These are phyloP conservation scores for Ciona savignyi DNA, from an alignment of 23 tunicate species.

Conservation along the genomic window DNA sequence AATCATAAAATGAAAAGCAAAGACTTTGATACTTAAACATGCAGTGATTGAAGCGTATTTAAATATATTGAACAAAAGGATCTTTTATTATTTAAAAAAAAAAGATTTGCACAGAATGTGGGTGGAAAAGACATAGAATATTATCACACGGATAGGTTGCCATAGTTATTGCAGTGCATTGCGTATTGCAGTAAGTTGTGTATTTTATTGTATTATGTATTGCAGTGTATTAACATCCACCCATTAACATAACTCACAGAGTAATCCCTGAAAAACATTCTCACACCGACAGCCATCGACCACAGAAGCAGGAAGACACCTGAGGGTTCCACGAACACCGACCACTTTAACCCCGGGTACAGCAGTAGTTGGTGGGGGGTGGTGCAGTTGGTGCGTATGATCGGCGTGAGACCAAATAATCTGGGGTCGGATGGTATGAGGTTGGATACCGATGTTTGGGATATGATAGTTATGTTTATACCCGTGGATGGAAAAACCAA, in stretches of 20 bases:
- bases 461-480: no score
- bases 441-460: no score
- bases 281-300: conserved; percentile 64
- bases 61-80: no score
- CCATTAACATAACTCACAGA: neutral
- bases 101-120: no score
- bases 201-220: no score
- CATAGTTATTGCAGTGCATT: no score
- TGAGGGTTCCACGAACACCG: conserved; percentile 58
- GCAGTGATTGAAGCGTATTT: neutral
- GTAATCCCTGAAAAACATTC: conserved; percentile 41
- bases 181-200: no score
- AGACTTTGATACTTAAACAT: neutral
- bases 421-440: conserved; percentile 28
- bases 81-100: no score
- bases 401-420: conserved; percentile 61
- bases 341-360: conserved; percentile 22
- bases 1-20: neutral
- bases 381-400: conserved; percentile 51
- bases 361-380: conserved; percentile 32
- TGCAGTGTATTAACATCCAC: no score
- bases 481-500: no score
- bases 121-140: no score
- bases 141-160: no score
- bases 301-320: conserved; percentile 53